Conservation (phyloP, 2,113 vertebrate species). For the Peromyscus maniculatus region DNA sequence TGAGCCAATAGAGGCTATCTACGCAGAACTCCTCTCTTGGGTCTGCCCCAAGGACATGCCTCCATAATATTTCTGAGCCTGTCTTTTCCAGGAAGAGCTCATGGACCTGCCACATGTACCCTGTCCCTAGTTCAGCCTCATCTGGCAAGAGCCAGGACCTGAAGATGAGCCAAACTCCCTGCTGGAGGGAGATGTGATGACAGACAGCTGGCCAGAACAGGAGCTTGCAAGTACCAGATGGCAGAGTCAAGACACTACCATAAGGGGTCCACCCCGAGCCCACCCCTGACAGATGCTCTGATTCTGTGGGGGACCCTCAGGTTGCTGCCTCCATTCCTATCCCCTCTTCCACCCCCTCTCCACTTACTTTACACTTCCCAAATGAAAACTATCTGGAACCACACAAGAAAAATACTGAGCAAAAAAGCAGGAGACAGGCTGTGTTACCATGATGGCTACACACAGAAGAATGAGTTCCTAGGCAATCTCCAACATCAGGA, state of each 20-base stretch:
- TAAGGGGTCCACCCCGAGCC: neutral
- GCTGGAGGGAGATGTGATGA: slow-evolving; percentile 2
- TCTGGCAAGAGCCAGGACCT: neutral
- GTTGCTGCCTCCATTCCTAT: neutral
- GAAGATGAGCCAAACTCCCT: neutral
- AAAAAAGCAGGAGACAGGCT: neutral
- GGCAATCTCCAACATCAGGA: neutral
- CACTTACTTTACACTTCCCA: neutral
- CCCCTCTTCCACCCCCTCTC: fast-evolving
- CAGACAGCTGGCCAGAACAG: neutral
- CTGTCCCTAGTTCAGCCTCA: neutral
- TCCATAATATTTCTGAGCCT: neutral
- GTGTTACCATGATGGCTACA: fast-evolving
- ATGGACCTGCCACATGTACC: neutral
- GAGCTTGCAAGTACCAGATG: neutral
- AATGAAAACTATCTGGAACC: neutral
- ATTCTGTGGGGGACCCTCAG: neutral
- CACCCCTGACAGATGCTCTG: neutral
- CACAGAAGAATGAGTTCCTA: neutral
- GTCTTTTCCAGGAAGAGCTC: neutral
- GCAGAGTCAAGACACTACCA: neutral
- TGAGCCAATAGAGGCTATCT: fast-evolving
- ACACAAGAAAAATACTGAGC: neutral
- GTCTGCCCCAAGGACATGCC: fast-evolving
- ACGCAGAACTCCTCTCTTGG: neutral